phyloP scores from a whole-genome alignment of 1,140 invertebrate genomes.

The Fopius arisanus region DNA sequence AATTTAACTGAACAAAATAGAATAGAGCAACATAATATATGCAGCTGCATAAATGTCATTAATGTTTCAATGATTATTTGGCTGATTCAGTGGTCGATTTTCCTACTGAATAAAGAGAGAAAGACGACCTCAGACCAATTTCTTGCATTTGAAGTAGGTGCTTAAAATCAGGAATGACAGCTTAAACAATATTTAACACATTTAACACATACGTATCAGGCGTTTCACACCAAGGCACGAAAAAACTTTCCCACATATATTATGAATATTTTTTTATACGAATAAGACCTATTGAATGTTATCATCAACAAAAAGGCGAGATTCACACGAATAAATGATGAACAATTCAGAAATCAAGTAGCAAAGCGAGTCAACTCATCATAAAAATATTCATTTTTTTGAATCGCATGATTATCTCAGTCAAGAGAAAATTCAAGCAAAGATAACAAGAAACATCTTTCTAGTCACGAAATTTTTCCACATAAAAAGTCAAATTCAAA shows the following conservation, averaged over 20 bases:
- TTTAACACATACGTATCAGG: background rate
- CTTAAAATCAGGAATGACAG: background rate
- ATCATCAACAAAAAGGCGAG: background rate
- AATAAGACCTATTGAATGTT: background rate
- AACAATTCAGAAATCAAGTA: background rate
- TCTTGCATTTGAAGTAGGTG: background rate
- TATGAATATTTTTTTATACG: background rate
- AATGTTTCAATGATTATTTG: conserved; percentile 14
- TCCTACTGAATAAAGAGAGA: conserved; percentile 8
- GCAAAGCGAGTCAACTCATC: background rate
- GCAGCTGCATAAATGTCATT: conserved; percentile 4
- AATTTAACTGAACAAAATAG: background rate
- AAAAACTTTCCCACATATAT: background rate
- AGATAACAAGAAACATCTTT: too few species aligned
- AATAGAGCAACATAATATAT: background rate
- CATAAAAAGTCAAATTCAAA: too few species aligned
- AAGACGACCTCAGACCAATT: conserved; percentile 9
- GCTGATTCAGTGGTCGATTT: conserved; percentile 22
- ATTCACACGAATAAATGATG: background rate
- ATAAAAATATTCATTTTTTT: background rate
- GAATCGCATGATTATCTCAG: background rate
- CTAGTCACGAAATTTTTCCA: too few species aligned
- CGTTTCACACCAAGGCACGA: background rate
- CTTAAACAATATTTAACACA: conserved; percentile 2
- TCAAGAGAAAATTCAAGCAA: too few species aligned